These are phyloP conservation scores for Melopsittacus undulatus DNA, from an alignment of 2,797 vertebrate species.

Conservation along the genomic window DNA sequence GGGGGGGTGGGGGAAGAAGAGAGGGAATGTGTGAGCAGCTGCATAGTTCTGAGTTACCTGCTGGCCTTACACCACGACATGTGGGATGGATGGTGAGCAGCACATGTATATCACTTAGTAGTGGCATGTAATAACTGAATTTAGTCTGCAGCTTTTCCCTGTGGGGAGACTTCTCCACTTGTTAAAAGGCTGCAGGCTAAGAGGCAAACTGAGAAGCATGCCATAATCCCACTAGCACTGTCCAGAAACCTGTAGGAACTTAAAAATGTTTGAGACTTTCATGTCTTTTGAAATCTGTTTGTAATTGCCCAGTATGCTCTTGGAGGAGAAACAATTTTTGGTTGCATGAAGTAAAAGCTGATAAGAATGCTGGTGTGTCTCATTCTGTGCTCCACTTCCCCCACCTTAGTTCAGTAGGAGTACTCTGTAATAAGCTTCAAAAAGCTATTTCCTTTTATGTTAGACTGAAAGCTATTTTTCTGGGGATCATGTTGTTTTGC, in stretches of 20 bases:
- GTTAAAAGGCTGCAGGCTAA: rapidly evolving
- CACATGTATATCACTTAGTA: rapidly evolving
- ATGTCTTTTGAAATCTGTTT: neutral
- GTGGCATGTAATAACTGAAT: neutral
- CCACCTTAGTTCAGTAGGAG: neutral
- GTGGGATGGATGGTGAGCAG: neutral
- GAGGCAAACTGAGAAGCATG: neutral
- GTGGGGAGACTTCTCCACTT: neutral
- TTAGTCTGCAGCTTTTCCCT: neutral
- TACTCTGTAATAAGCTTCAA: neutral
- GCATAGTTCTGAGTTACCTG: neutral
- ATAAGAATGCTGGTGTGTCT: neutral
- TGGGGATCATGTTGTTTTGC: neutral
- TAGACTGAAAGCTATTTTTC: neutral
- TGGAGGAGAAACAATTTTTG: neutral
- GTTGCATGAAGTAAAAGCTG: neutral
- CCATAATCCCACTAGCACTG: neutral
- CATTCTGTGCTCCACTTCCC: neutral
- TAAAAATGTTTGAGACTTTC: neutral
- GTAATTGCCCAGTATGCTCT: neutral
- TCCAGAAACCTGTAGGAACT: neutral
- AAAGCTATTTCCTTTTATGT: neutral
- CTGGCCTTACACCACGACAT: neutral
- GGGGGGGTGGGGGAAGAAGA: neutral
- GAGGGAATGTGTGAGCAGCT: neutral